Percentiles rank a stretch among this genome's conserved stretches.
These are phyloP conservation scores for Sebastes iracundus DNA, from an alignment of 2,797 vertebrate genomes.

Conservation along the genomic window DNA sequence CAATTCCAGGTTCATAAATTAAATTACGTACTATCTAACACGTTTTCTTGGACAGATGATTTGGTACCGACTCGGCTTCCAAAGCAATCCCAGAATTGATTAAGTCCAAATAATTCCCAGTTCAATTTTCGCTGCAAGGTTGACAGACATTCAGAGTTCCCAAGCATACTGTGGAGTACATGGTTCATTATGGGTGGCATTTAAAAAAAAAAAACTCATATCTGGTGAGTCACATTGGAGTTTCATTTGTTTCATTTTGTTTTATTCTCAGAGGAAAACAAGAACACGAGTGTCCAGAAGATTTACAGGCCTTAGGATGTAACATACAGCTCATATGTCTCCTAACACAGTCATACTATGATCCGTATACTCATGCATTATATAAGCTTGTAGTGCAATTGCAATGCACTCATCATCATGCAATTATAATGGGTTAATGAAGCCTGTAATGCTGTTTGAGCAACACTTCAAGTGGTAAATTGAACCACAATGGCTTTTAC, in stretches of 20 bases:
- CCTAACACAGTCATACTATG: background rate
- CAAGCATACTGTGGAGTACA: constrained; percentile 2
- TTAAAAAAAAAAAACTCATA: background rate
- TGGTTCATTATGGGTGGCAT: constrained; percentile 47
- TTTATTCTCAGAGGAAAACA: constrained; percentile 18
- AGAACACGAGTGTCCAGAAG: background rate
- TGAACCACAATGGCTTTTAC: constrained; percentile 45
- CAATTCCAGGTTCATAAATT: constrained; percentile 6
- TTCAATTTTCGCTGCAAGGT: background rate
- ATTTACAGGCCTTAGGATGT: background rate
- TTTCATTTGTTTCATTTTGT: constrained; percentile 34
- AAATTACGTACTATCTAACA: constrained; percentile 7
- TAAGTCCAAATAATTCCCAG: constrained; percentile 33
- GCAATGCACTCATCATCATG: constrained; percentile 45
- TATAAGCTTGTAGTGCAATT: constrained; percentile 39
- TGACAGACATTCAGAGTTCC: constrained; percentile 11
- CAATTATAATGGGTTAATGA: constrained; percentile 68
- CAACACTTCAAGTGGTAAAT: constrained; percentile 63
- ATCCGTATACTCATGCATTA: constrained; percentile 26
- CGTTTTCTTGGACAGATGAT: constrained; percentile 15
- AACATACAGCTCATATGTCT: background rate
- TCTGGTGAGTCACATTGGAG: background rate
- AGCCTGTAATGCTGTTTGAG: constrained; percentile 68
- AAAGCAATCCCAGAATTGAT: constrained; percentile 35
- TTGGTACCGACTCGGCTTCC: background rate